Evolutionary conservation across 2,888 invertebrate genomes (phyloP).

Genomic region (Torymus auratus): DNA sequence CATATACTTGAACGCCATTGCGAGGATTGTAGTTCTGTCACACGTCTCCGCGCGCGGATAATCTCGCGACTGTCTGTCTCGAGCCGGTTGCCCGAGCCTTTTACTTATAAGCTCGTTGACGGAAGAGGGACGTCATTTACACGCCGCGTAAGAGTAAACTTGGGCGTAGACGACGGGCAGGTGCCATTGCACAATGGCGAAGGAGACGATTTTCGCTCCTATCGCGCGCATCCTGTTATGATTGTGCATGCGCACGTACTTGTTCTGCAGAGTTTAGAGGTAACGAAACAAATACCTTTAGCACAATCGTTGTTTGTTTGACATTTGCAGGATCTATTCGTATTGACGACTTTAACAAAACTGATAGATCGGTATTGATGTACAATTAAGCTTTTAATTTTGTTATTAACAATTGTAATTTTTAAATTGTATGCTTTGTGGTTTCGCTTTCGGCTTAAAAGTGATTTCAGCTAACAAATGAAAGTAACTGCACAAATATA

Average conservation of each 20-base stretch:
- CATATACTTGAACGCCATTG: constrained; percentile 4
- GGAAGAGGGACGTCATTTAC: constrained; percentile 49
- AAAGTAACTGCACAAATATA: too few relatives aligned
- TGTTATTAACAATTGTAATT: too few relatives aligned
- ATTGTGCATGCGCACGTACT: neutral
- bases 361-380: too few relatives aligned
- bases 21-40: neutral
- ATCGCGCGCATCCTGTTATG: constrained; percentile 28
- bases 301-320: too few relatives aligned
- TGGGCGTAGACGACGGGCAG: constrained; percentile 38
- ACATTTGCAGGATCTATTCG: too few relatives aligned
- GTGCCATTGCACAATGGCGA: constrained; percentile 50
- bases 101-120: constrained; percentile 56
- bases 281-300: too few relatives aligned
- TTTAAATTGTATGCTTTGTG: too few relatives aligned
- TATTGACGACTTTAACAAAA: too few relatives aligned
- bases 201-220: neutral
- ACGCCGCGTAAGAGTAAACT: constrained; percentile 53
- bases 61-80: constrained; percentile 32
- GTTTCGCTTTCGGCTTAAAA: too few relatives aligned
- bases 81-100: constrained; percentile 3
- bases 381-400: too few relatives aligned
- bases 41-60: neutral
- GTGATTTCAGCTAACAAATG: too few relatives aligned
- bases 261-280: too few relatives aligned